Evolutionary conservation across 2,888 invertebrate species (phyloP).

Genomic region (Aphidoletes aphidimyza): DNA sequence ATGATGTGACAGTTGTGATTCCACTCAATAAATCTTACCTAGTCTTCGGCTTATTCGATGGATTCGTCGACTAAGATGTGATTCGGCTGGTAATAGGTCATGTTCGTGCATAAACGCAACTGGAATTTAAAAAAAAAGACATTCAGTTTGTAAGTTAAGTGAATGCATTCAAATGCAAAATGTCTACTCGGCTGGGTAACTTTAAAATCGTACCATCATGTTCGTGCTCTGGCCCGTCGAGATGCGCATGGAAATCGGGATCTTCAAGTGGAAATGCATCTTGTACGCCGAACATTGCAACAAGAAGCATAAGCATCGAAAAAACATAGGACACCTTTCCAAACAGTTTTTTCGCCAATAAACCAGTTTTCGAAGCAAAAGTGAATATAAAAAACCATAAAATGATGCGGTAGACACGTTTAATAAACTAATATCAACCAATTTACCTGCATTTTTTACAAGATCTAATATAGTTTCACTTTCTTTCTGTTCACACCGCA

Average conservation of each 20-base stretch:
- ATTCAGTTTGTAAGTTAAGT: too few relatives aligned
- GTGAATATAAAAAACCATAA: not conserved
- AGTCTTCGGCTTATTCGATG: not conserved
- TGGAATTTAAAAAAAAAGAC: too few relatives aligned
- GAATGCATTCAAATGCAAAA: too few relatives aligned
- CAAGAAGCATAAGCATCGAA: not conserved
- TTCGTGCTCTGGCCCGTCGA: not conserved
- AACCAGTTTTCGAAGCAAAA: too few relatives aligned
- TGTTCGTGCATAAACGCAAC: not conserved
- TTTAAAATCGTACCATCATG: too few relatives aligned
- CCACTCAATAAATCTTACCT: too few relatives aligned
- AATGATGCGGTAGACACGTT: not conserved
- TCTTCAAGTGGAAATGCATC: not conserved
- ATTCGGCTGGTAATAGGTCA: not conserved
- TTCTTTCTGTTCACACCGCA: too few relatives aligned
- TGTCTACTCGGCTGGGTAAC: too few relatives aligned
- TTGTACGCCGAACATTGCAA: not conserved
- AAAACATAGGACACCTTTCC: not conserved
- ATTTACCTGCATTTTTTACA: conserved; percentile 29
- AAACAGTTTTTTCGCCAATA: too few relatives aligned
- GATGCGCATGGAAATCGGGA: not conserved
- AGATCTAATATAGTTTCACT: not conserved
- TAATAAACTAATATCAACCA: not conserved
- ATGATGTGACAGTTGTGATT: too few relatives aligned
- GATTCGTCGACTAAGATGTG: not conserved